phyloP scores from a whole-genome alignment of 2,888 invertebrate genomes.

The Stenodema calcarata region DNA sequence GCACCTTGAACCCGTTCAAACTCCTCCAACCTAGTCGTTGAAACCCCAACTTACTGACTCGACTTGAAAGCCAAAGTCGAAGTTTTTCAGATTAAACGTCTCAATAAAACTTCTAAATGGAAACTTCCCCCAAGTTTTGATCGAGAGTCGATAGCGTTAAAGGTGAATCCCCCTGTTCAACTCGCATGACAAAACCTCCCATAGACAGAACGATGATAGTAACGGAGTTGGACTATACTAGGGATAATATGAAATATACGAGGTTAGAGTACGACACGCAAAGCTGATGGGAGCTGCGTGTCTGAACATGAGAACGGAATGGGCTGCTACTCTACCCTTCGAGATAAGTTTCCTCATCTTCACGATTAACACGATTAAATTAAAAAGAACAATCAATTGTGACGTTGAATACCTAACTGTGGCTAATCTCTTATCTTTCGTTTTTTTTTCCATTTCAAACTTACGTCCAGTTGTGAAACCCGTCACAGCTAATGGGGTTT shows the following conservation, averaged over 20 bases:
- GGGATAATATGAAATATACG: background rate
- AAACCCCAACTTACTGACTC: too few relatives aligned
- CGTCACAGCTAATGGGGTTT: background rate
- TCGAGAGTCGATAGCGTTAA: background rate
- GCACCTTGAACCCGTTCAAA: too few relatives aligned
- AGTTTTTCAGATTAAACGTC: too few relatives aligned
- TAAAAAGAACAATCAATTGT: background rate
- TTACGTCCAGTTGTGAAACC: background rate
- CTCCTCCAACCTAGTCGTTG: too few relatives aligned
- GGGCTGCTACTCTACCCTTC: background rate
- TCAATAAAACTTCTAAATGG: background rate
- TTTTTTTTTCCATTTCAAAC: background rate
- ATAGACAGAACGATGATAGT: background rate
- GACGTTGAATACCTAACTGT: background rate
- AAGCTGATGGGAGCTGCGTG: background rate
- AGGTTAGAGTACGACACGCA: background rate
- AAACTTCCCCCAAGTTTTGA: background rate
- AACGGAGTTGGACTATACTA: background rate
- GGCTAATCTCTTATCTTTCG: background rate
- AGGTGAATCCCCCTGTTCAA: background rate
- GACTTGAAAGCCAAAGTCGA: too few relatives aligned
- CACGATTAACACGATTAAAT: slow-evolving; percentile 9
- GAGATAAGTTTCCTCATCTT: background rate
- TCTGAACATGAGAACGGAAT: background rate
- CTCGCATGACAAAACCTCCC: background rate